phyloP scores from a whole-genome alignment of 2,113 vertebrate genomes.

The Ciconia stormi region DNA sequence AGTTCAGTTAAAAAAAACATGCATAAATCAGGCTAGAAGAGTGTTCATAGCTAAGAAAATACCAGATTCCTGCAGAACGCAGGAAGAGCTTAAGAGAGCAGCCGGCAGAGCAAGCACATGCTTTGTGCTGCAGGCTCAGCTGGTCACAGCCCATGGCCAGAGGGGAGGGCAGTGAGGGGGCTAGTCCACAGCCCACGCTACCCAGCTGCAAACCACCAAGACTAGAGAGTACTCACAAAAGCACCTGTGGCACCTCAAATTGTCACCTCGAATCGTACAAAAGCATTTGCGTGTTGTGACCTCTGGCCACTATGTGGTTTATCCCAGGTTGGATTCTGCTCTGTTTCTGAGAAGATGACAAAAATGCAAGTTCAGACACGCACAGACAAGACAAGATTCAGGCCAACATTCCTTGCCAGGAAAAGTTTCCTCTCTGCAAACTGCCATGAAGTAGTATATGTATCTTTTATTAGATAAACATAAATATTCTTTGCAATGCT shows the following conservation, averaged over 20 bases:
- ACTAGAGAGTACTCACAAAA: background rate
- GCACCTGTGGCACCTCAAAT: background rate
- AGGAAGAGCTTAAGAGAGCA: background rate
- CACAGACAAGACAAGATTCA: background rate
- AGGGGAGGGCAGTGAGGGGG: background rate
- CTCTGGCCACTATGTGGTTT: background rate
- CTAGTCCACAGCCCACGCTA: background rate
- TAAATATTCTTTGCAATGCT: background rate
- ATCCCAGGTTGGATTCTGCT: background rate
- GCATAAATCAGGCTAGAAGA: background rate
- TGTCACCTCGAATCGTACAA: no score
- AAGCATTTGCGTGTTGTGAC: background rate
- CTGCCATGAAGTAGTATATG: background rate
- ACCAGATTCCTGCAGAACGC: background rate
- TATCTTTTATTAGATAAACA: background rate
- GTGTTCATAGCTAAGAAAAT: background rate
- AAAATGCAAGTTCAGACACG: background rate
- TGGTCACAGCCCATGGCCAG: background rate
- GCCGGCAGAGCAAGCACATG: background rate
- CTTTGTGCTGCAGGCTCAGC: background rate
- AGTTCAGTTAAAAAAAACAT: background rate
- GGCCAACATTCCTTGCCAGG: background rate
- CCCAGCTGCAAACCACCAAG: background rate
- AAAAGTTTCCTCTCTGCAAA: background rate
- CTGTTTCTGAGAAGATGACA: background rate